Evolutionary conservation across 64 coral and sea anemone genomes (phyloP), one percentile per base, ranked within the genome.

Genomic region (Acropora yongei): DNA sequence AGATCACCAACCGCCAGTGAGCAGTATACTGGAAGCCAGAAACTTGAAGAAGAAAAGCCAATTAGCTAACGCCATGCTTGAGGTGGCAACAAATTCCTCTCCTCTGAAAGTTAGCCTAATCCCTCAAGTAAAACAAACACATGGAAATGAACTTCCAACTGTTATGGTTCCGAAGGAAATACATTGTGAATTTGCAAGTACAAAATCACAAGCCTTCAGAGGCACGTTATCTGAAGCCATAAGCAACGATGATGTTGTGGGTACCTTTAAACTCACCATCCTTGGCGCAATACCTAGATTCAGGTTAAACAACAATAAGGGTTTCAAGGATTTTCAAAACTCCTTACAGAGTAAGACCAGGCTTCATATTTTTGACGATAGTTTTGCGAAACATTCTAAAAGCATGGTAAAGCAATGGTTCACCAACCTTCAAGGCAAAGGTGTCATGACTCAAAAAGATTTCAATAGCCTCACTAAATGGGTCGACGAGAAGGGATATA

Each of bases 1-100:
- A 74, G 71, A 74, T 74, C 71, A 74, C 30, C 71, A 74, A 19
- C 71, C 71, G 18, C 71, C 71, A 74, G 71, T 74, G n/a, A 74
- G 40, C 6, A 74, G 71, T 41, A 74, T 74, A 74, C 41, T 74
- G 71, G 1, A 74, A 8, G 71, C 71, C 18, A 1, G 18, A 17
- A 17, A 74, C 13, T 74, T 74, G 71, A 74, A 74, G n/a, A 2
- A 8, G 71, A 41, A 74, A 39, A 74, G 71, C 2, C n/a, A 19
- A 41, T 74, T 74, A 19, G 71, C 71, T 19, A 74, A 74, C 18
- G 5, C 71, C 30, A 74, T 74, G 5, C 71, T 74, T 74, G 71
- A 74, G 18, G 71, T 41, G 71, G 71, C 1, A 74, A 74, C 71
- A 74, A 74, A 74, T 1, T 19, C 71, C n/a, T 19, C 0, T 74